Conservation (phyloP, 2,113 vertebrate species). For the Lates calcarifer region DNA sequence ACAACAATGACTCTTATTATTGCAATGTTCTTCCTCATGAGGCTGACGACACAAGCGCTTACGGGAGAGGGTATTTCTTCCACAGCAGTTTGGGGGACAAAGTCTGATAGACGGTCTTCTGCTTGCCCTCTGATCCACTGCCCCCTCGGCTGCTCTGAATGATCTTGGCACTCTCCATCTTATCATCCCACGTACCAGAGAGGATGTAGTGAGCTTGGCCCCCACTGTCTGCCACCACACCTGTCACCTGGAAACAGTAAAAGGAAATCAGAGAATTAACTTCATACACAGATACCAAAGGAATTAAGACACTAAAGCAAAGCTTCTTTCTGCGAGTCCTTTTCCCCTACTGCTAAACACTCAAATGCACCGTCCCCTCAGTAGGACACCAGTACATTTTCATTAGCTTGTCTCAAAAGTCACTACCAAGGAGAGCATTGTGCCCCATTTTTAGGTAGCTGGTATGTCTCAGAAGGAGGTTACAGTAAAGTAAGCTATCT, state of each 20-base stretch:
- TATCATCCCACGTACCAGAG: constrained; percentile 97
- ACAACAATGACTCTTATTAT: constrained; percentile 10
- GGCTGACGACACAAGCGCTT: constrained; percentile 72
- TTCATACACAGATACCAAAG: neutral
- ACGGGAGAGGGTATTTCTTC: constrained; percentile 98
- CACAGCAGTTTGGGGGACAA: constrained; percentile 93
- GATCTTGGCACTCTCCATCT: constrained; percentile 95
- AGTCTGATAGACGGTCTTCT: constrained; percentile 97
- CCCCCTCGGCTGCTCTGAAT: constrained; percentile 92
- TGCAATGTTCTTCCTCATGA: neutral
- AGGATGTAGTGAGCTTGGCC: constrained; percentile 94
- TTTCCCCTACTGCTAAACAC: neutral
- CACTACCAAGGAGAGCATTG: neutral
- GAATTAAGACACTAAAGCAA: constrained; percentile 2
- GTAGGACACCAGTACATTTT: neutral
- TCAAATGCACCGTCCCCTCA: neutral
- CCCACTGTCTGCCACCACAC: constrained; percentile 89
- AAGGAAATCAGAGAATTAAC: neutral
- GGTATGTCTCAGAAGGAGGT: neutral
- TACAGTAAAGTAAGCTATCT: neutral
- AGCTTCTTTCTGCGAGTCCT: neutral
- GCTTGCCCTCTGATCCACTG: constrained; percentile 90
- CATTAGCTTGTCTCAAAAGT: constrained; percentile 9
- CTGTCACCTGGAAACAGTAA: constrained; percentile 88
- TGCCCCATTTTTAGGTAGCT: constrained; percentile 12